These are phyloP conservation scores for Mallotus villosus DNA, from an alignment of 2,797 vertebrate species.

Conservation along the genomic window DNA sequence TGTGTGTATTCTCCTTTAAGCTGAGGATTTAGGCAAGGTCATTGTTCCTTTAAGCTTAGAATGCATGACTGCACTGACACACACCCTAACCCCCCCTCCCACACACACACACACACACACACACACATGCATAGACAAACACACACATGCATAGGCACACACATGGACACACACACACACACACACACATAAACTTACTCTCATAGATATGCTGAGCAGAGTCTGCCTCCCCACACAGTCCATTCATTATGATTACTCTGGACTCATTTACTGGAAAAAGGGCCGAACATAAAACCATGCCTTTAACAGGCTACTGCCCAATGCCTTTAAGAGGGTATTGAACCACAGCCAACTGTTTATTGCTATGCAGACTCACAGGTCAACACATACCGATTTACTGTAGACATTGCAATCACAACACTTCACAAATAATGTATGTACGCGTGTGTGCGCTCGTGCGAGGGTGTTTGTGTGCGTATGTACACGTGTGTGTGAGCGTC, in stretches of 20 bases:
- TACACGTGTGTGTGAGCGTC: slow-evolving; percentile 3
- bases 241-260: slow-evolving; percentile 22
- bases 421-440: neutral
- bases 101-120: neutral
- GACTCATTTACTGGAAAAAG: slow-evolving; percentile 29
- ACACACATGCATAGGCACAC: too few relatives aligned
- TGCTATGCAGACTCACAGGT: neutral
- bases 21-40: slow-evolving; percentile 34
- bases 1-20: slow-evolving; percentile 18
- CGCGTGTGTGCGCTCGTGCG: slow-evolving; percentile 12
- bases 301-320: slow-evolving; percentile 21
- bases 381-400: neutral
- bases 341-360: neutral
- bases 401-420: slow-evolving; percentile 9
- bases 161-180: neutral
- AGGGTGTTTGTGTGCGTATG: neutral
- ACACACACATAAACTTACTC: neutral
- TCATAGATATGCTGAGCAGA: slow-evolving; percentile 22
- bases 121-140: slow-evolving; percentile 6
- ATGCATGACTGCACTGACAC: slow-evolving; percentile 30
- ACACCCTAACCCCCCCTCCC: neutral
- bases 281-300: slow-evolving; percentile 26
- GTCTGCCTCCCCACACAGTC: neutral
- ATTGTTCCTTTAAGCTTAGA: slow-evolving; percentile 31
- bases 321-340: slow-evolving; percentile 14